Evolutionary conservation across 2,113 vertebrate genomes (phyloP).

Genomic region (Leptodactylus fuscus): DNA sequence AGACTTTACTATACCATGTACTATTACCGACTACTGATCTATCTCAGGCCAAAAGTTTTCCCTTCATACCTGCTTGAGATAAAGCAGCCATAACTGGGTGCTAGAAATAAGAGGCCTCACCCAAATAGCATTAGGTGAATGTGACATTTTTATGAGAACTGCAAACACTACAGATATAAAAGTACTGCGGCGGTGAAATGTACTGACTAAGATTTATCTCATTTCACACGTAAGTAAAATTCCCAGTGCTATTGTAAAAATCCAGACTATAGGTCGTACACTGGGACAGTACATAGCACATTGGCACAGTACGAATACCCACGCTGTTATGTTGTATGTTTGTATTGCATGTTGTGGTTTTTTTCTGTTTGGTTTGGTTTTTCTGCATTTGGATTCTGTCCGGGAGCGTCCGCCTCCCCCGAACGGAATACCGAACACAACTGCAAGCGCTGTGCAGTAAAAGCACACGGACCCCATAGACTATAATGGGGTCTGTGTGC

Average conservation of each 20-base stretch:
- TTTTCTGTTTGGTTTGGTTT: too few relatives aligned
- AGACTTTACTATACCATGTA: too few relatives aligned
- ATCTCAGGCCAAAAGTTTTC: background rate
- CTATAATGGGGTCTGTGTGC: too few relatives aligned
- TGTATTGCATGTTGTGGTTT: too few relatives aligned
- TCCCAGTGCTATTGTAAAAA: background rate
- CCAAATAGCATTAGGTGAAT: background rate
- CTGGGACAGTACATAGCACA: background rate
- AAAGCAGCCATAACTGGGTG: background rate
- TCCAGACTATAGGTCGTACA: background rate
- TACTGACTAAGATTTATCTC: background rate
- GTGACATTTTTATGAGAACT: conserved; percentile 1
- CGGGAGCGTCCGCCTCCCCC: too few relatives aligned
- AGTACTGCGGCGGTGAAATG: background rate
- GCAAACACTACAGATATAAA: background rate
- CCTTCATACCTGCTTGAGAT: background rate
- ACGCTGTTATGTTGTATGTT: background rate
- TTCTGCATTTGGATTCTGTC: too few relatives aligned
- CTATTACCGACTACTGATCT: background rate
- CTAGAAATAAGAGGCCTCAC: background rate
- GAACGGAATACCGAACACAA: too few relatives aligned
- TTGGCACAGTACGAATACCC: background rate
- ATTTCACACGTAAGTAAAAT: background rate
- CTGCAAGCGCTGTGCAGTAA: too few relatives aligned
- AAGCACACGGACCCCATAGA: too few relatives aligned